A percentile compares a stretch with the other conserved stretches of the same genome.
Conservation (phyloP, 2,888 invertebrate genomes). For the Dasypogon diadema region DNA sequence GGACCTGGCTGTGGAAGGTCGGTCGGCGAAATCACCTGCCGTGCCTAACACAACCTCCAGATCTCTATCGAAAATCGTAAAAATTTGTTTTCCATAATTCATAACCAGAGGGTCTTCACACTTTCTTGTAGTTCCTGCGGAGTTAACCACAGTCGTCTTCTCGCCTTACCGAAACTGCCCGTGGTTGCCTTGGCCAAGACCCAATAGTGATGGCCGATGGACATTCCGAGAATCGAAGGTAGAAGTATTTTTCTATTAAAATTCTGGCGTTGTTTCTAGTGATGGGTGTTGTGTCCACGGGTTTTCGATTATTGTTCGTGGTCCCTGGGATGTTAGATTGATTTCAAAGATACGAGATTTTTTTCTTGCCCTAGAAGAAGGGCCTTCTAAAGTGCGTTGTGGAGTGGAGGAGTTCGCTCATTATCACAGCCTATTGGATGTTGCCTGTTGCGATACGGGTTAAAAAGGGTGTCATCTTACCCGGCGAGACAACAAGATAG, state of each 20-base stretch:
- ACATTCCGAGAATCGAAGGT: slow-evolving; percentile 42
- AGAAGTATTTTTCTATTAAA: slow-evolving; percentile 51
- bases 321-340: slow-evolving; percentile 49
- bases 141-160: slow-evolving; percentile 11
- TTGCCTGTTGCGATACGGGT: slow-evolving; percentile 25
- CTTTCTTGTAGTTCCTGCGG: slow-evolving; percentile 52
- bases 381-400: slow-evolving; percentile 22
- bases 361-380: slow-evolving; percentile 9
- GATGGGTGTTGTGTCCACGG: slow-evolving; percentile 43
- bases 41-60: slow-evolving; percentile 49
- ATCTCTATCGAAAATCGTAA: slow-evolving; percentile 54
- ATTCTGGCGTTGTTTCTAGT: slow-evolving; percentile 47
- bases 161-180: neutral
- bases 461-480: slow-evolving; percentile 36
- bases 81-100: slow-evolving; percentile 56
- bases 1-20: slow-evolving; percentile 14
- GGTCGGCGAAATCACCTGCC: slow-evolving; percentile 52
- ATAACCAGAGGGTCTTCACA: slow-evolving; percentile 53
- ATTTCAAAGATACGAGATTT: slow-evolving; percentile 33
- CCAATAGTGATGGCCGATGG: slow-evolving; percentile 19
- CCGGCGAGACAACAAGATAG: neutral
- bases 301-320: slow-evolving; percentile 46
- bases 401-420: slow-evolving; percentile 32
- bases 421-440: slow-evolving; percentile 24
- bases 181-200: slow-evolving; percentile 8